Evolutionary conservation across 2,888 invertebrate species (phyloP).

Genomic region (Anodontia alba): DNA sequence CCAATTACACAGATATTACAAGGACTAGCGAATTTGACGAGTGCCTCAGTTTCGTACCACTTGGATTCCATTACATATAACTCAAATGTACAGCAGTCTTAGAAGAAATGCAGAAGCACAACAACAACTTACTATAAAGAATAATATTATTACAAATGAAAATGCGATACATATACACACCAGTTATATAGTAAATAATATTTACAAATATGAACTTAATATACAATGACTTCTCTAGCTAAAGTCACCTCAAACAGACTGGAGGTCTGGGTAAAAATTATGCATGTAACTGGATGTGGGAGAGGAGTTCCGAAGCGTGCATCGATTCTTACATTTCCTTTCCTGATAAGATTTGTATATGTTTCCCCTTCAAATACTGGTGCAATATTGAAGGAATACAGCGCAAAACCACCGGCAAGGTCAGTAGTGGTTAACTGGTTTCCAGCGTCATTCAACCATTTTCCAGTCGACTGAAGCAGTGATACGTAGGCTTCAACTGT

Average conservation of each 20-base stretch:
- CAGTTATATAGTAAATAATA: too few relatives aligned
- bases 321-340: slow-evolving; percentile 31
- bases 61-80: not conserved
- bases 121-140: too few relatives aligned
- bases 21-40: slow-evolving; percentile 5
- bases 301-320: slow-evolving; percentile 12
- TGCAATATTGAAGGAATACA: slow-evolving; percentile 36
- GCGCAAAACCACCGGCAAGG: slow-evolving; percentile 16
- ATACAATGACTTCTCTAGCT: slow-evolving; percentile 25
- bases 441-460: slow-evolving; percentile 23
- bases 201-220: not conserved
- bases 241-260: slow-evolving; percentile 26
- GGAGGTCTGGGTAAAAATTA: slow-evolving; percentile 26
- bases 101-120: too few relatives aligned
- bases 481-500: slow-evolving; percentile 17
- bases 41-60: slow-evolving; percentile 13
- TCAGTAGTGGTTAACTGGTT: slow-evolving; percentile 17
- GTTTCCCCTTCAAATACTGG: slow-evolving; percentile 16
- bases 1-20: slow-evolving; percentile 14
- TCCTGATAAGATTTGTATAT: slow-evolving; percentile 23
- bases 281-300: slow-evolving; percentile 30
- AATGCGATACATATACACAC: too few relatives aligned
- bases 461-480: slow-evolving; percentile 5
- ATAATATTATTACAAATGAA: too few relatives aligned
- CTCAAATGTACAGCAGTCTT: too few relatives aligned